phyloP scores from a whole-genome alignment of 2,888 invertebrate genomes.

The Epinotia demarniana region DNA sequence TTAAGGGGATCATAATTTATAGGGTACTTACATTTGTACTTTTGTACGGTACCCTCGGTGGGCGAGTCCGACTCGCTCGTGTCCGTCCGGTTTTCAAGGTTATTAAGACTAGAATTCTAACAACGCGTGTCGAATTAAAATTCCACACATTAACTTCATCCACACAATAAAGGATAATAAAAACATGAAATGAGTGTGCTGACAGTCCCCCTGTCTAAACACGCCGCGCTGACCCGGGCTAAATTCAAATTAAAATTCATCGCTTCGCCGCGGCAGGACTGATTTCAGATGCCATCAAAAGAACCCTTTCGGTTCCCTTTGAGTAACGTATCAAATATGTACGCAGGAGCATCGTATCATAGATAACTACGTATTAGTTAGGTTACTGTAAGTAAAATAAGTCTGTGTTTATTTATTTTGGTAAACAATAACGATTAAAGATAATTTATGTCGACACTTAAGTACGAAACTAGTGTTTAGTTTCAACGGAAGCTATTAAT shows the following conservation, averaged over 20 bases:
- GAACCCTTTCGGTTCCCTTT: constrained; percentile 1
- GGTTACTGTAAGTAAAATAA: too few relatives aligned
- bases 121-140: constrained; percentile 7
- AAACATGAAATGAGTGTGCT: constrained; percentile 10
- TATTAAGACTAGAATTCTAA: not conserved
- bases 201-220: constrained; percentile 6
- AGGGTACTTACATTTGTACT: too few relatives aligned
- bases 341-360: not conserved
- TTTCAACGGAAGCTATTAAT: too few relatives aligned
- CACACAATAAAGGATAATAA: not conserved
- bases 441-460: too few relatives aligned
- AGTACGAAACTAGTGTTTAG: too few relatives aligned
- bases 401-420: too few relatives aligned
- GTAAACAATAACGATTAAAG: too few relatives aligned
- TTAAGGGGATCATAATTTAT: too few relatives aligned
- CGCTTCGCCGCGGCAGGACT: constrained; percentile 8
- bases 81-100: not conserved
- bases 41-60: too few relatives aligned
- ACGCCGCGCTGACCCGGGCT: constrained; percentile 14
- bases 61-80: too few relatives aligned
- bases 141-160: not conserved
- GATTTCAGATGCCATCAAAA: constrained; percentile 12
- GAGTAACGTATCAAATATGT: constrained; percentile 1
- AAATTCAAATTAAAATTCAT: constrained; percentile 38
- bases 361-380: not conserved